Evolutionary conservation across 2,888 invertebrate genomes (phyloP).

Genomic region (Tricholauxania praeusta): DNA sequence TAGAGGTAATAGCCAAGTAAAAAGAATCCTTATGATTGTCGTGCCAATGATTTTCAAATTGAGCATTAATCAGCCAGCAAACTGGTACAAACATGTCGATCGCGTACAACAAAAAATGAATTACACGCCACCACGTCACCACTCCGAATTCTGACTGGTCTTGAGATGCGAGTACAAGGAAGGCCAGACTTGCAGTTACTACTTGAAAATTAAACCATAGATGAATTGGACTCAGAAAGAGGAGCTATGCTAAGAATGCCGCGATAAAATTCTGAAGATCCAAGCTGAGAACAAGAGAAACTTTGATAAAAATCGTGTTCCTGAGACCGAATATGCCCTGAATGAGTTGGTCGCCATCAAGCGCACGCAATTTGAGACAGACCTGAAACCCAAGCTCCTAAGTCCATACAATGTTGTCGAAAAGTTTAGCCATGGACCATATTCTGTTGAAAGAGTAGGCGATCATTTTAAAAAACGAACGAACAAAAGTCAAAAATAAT

Average conservation of each 20-base stretch:
- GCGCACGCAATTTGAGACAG: conserved; percentile 43
- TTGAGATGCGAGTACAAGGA: conserved; percentile 25
- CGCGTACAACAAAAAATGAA: conserved; percentile 29
- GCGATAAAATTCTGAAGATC: too few relatives aligned
- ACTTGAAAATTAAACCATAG: too few relatives aligned
- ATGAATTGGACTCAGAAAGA: too few relatives aligned
- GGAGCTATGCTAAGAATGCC: too few relatives aligned
- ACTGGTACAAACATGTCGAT: conserved; percentile 54
- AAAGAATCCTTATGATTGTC: conserved; percentile 55
- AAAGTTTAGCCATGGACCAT: conserved; percentile 33
- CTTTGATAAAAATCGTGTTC: too few relatives aligned
- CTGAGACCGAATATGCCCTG: too few relatives aligned
- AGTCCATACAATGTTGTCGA: conserved; percentile 40
- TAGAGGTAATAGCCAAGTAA: conserved; percentile 61
- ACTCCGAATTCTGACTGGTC: conserved; percentile 23
- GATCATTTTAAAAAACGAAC: too few relatives aligned
- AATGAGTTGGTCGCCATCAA: conserved; percentile 44
- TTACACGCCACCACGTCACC: conserved; percentile 32
- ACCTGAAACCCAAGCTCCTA: conserved; percentile 37
- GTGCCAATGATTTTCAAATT: conserved; percentile 59
- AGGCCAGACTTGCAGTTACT: too few relatives aligned
- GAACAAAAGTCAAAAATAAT: too few relatives aligned
- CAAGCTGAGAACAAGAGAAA: too few relatives aligned
- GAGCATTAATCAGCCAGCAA: conserved; percentile 52
- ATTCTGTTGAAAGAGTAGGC: conserved; percentile 42